A percentile compares a stretch with the other conserved stretches of the same genome.
Conservation (phyloP, 2,888 invertebrate species). For the Anthophora plumipes region DNA sequence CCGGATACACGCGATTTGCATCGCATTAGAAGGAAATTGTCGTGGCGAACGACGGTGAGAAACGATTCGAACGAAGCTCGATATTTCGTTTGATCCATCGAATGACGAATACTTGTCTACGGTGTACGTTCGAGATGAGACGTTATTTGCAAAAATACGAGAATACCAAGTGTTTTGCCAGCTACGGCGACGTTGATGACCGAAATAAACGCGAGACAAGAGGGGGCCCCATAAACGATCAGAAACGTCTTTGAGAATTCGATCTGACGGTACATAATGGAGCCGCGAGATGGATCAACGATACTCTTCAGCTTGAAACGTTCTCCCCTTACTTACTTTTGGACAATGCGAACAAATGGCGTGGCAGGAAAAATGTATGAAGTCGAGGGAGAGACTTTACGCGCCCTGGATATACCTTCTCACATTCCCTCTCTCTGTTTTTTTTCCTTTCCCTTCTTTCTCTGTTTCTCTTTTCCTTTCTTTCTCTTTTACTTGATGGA, state of each 20-base stretch:
- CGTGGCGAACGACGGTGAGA: slow-evolving; percentile 5
- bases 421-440: not conserved
- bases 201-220: slow-evolving; percentile 15
- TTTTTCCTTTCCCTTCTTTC: not conserved
- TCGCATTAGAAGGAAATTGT: slow-evolving; percentile 34
- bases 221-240: not conserved
- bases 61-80: slow-evolving; percentile 15
- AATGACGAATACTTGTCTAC: not conserved
- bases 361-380: slow-evolving; percentile 25
- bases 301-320: slow-evolving; percentile 8
- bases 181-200: not conserved
- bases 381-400: slow-evolving; percentile 6
- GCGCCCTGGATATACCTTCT: not conserved
- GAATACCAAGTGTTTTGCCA: not conserved
- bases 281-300: slow-evolving; percentile 1
- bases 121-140: slow-evolving; percentile 11
- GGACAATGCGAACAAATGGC: slow-evolving; percentile 27
- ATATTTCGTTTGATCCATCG: slow-evolving; percentile 24
- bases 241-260: slow-evolving; percentile 21
- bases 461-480: no score
- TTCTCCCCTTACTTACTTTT: slow-evolving; percentile 17
- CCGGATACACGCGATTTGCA: slow-evolving; percentile 55
- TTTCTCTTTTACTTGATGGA: slow-evolving; percentile 8
- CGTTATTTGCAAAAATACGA: not conserved
- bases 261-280: slow-evolving; percentile 8